phyloP scores from a whole-genome alignment of 2,797 vertebrate genomes.

The Eupleurogrammus muticus region DNA sequence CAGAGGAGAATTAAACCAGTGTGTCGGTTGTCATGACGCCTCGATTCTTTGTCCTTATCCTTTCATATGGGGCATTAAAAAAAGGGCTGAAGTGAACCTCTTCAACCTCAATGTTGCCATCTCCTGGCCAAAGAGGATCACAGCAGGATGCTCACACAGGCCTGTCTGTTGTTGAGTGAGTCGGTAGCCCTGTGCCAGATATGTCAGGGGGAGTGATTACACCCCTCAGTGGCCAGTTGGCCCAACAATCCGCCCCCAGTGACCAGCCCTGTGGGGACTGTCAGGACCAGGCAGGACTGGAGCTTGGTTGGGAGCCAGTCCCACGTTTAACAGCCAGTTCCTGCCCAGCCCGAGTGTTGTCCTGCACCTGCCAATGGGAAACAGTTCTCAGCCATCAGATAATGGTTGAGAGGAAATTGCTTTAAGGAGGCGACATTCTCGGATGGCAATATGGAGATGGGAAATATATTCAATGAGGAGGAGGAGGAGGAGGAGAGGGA shows the following conservation, averaged over 20 bases:
- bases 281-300: conserved; percentile 68
- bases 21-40: conserved; percentile 10
- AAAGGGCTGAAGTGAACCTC: conserved; percentile 28
- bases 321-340: conserved; percentile 74
- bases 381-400: conserved; percentile 79
- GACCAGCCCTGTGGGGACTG: conserved; percentile 76
- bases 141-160: conserved; percentile 52
- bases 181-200: conserved; percentile 72
- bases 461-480: conserved; percentile 70
- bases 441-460: conserved; percentile 77
- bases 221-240: conserved; percentile 82
- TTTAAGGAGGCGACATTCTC: conserved; percentile 78
- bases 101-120: conserved; percentile 83
- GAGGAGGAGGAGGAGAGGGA: conserved; percentile 47
- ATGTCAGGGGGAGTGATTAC: conserved; percentile 82
- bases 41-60: conserved; percentile 35
- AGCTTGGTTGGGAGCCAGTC: conserved; percentile 72
- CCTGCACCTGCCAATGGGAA: conserved; percentile 77
- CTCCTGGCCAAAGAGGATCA: conserved; percentile 77
- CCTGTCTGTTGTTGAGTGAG: conserved; percentile 62
- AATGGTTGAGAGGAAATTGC: conserved; percentile 82
- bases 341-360: conserved; percentile 74
- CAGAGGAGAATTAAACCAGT: conserved; percentile 6
- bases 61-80: conserved; percentile 39
- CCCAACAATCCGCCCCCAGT: conserved; percentile 77